Base-by-base conservation (phyloP, 2,797 vertebrate species). In the Platalea minor region DNA sequence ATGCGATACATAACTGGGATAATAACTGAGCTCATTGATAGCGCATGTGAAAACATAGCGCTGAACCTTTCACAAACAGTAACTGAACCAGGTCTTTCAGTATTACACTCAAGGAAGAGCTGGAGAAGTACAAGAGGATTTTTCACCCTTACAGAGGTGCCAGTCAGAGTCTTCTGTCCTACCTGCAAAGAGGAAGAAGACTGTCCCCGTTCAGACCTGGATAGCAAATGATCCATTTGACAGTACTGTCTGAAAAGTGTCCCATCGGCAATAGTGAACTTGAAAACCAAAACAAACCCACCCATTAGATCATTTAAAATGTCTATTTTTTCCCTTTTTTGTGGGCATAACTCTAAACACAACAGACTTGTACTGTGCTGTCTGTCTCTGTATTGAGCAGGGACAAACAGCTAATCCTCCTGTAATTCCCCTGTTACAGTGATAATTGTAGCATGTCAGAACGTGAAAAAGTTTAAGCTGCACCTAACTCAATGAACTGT, bases 31-130 rank as follows among this genome's bases (percentile, higher is more conserved):
- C 10, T 53, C 46, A 9, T 2, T 5, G 13, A 19, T 5, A 35
- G 23, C 0, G 0, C 33, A 51, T 35, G 15, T 64, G 70, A 41
- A 82, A 82, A 48, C 1, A 1, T 4, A 33, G 16, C 3, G 2
- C 41, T 9, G 13, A 74, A 64, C 39, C 17, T 67, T 46, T 37
- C 68, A 53, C 28, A 31, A 14, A 10, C 14, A 21, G 39, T 4
- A 69, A 48, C 24, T 1, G 0, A 82, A 43, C 8, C 17, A 25
- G 6, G 5, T 4, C 31, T 56, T 39, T 59, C 6, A n/a, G 28
- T 26, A 37, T 69, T 48, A 16, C 9, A 7, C 19, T 43, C 33
- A 51, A 51, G 18, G 48, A 91, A 56, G 37, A 57, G 63, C 15
- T 68, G 21, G 14, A n/a, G 33, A 70, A 41, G 15, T 2, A 24